Evolutionary conservation across 2,797 vertebrate genomes (phyloP).

Genomic region (Anomalospiza imberbis): DNA sequence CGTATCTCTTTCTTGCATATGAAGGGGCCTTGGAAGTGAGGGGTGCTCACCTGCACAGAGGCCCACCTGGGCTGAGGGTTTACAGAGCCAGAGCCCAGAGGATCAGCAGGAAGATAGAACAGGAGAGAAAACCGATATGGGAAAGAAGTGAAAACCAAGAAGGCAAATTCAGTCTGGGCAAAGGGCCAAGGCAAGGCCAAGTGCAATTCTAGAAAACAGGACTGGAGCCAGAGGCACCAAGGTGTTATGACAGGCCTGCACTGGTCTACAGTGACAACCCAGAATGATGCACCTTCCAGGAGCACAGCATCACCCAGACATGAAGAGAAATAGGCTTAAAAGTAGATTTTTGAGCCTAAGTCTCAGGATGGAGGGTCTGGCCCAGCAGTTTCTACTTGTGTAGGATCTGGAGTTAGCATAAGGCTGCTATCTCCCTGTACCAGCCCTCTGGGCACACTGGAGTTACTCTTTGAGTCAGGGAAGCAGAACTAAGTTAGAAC

Average conservation of each 20-base stretch:
- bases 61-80: neutral
- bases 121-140: constrained; percentile 22
- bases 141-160: constrained; percentile 59
- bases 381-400: neutral
- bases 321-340: neutral
- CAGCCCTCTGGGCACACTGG: neutral
- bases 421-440: neutral
- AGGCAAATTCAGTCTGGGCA: constrained; percentile 46
- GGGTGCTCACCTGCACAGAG: neutral
- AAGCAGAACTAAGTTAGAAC: neutral
- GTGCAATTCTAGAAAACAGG: constrained; percentile 56
- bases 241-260: neutral
- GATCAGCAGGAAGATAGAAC: neutral
- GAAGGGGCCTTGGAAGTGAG: neutral
- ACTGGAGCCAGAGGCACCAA: constrained; percentile 18
- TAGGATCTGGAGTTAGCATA: neutral
- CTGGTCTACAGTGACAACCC: neutral
- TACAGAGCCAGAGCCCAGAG: neutral
- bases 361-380: neutral
- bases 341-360: neutral
- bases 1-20: accelerated
- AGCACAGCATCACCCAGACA: neutral
- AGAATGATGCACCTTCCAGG: neutral
- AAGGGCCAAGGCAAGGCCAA: constrained; percentile 51
- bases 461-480: neutral